Conservation (phyloP, 2,888 invertebrate genomes). For the Drosophila anomelani region DNA sequence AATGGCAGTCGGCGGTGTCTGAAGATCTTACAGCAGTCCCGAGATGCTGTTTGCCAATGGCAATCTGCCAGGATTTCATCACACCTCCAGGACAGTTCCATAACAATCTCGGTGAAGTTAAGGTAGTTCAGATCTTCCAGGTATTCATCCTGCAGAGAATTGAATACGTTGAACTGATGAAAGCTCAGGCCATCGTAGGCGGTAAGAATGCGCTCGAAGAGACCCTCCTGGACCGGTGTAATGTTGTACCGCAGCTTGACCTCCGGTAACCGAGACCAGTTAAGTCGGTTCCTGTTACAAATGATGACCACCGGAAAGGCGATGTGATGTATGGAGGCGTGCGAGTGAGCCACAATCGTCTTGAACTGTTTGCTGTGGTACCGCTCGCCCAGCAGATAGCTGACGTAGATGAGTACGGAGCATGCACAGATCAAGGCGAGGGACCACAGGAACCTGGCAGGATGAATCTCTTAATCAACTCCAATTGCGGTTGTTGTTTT, state of each 20-base stretch:
- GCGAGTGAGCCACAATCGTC: slow-evolving; percentile 79
- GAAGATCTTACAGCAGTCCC: slow-evolving; percentile 85
- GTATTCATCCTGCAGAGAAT: slow-evolving; percentile 14
- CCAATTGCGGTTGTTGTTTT: rapidly evolving
- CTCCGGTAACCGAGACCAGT: slow-evolving; percentile 79
- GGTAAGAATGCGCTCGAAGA: slow-evolving; percentile 69
- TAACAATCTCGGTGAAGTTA: slow-evolving; percentile 77
- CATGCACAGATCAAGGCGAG: slow-evolving; percentile 67
- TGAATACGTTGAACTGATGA: slow-evolving; percentile 68
- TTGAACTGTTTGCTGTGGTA: slow-evolving; percentile 71
- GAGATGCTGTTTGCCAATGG: slow-evolving; percentile 82
- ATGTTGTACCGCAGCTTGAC: slow-evolving; percentile 64
- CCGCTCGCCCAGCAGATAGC: slow-evolving; percentile 68
- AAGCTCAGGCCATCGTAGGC: slow-evolving; percentile 76
- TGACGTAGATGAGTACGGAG: slow-evolving; percentile 67
- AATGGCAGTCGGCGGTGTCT: slow-evolving; percentile 83
- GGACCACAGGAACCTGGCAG: slow-evolving; percentile 71
- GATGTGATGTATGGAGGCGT: slow-evolving; percentile 77
- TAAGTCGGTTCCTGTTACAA: slow-evolving; percentile 82
- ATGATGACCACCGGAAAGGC: slow-evolving; percentile 82
- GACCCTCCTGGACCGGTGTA: slow-evolving; percentile 30
- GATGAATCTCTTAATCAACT: too few species aligned
- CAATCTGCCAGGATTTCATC: slow-evolving; percentile 83
- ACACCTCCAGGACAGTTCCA: slow-evolving; percentile 82
- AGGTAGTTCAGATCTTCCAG: slow-evolving; percentile 71